These are phyloP conservation scores for Ctenochaetus hawaiiensis DNA, from an alignment of 2,797 vertebrate species.

Conservation along the genomic window DNA sequence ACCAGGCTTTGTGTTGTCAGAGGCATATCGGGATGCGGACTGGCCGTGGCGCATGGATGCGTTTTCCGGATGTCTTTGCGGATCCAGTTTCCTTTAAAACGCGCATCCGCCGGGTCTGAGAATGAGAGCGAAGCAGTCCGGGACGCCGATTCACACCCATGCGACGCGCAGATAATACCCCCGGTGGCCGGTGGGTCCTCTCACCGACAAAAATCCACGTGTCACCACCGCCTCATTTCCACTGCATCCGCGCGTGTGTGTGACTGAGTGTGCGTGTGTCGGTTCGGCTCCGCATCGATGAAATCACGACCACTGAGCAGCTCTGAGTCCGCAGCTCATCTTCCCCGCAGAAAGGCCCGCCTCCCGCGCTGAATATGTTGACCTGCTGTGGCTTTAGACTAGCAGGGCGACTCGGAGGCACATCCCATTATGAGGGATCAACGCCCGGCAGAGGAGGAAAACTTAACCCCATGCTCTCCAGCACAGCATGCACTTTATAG, in stretches of 20 bases:
- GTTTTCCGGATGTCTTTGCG: conserved; percentile 77
- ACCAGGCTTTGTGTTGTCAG: conserved; percentile 70
- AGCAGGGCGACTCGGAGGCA: conserved; percentile 74
- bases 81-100: conserved; percentile 63
- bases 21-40: conserved; percentile 68
- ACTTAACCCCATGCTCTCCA: conserved; percentile 81
- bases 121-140: conserved; percentile 10
- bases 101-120: conserved; percentile 69
- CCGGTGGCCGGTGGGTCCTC: conserved; percentile 29
- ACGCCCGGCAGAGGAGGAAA: conserved; percentile 57
- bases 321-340: conserved; percentile 48
- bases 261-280: background rate
- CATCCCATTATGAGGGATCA: conserved; percentile 85
- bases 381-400: conserved; percentile 78
- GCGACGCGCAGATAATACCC: conserved; percentile 28
- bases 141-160: conserved; percentile 31
- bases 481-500: background rate
- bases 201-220: conserved; percentile 63
- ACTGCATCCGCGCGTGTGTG: no score
- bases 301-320: conserved; percentile 54
- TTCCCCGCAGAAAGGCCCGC: conserved; percentile 64
- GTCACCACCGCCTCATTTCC: conserved; percentile 58
- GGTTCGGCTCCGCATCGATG: conserved; percentile 10
- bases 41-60: conserved; percentile 76
- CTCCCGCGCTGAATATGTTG: conserved; percentile 72